phyloP scores from a whole-genome alignment of 2,113 vertebrate genomes.

The Tricholaema leucomelas region DNA sequence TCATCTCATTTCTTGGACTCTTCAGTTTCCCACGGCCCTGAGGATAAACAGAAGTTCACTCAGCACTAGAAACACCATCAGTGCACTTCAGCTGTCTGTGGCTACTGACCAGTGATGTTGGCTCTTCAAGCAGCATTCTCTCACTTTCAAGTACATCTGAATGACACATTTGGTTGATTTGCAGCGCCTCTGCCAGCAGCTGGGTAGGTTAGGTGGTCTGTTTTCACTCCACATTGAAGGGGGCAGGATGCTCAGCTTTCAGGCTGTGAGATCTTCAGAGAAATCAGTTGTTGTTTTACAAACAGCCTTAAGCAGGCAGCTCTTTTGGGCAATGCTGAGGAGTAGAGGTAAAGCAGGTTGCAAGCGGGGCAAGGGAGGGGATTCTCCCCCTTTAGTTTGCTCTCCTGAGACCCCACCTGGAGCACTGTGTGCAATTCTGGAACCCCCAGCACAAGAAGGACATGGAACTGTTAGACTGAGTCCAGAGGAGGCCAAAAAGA shows the following conservation, averaged over 20 bases:
- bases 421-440: too few relatives aligned
- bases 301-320: background rate
- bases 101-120: background rate
- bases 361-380: too few relatives aligned
- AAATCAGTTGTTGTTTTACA: background rate
- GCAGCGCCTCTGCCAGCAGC: background rate
- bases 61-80: background rate
- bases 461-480: too few relatives aligned
- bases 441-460: too few relatives aligned
- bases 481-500: too few relatives aligned
- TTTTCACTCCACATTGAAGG: accelerated
- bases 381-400: too few relatives aligned
- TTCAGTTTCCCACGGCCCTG: background rate
- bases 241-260: background rate
- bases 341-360: background rate
- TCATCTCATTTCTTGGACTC: background rate
- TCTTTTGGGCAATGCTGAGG: background rate
- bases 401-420: too few relatives aligned
- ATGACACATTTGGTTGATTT: background rate
- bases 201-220: background rate
- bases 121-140: background rate
- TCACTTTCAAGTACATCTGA: background rate
- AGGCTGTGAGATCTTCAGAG: background rate
- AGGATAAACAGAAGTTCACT: background rate
- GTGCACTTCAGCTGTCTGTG: background rate